Evolutionary conservation across 2,797 vertebrate species (phyloP), one percentile per base, ranked within the genome.

Genomic region (Centroberyx gerrardi): DNA sequence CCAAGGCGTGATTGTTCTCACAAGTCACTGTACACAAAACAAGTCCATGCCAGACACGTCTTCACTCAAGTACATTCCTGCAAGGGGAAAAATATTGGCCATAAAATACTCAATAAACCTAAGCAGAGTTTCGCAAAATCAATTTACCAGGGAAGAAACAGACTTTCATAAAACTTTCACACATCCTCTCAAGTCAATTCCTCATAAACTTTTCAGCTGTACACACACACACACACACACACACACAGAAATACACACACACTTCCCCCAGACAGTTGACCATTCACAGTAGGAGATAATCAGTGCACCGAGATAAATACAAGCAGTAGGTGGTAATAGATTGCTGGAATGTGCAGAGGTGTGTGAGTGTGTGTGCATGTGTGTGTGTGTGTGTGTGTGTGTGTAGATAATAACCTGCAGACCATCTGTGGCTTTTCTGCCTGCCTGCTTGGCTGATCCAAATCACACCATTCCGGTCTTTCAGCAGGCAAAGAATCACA

Each of bases 381-480:
- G 8, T 40, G 2, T 10, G 56, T 63, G 76, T 12, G 66, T 58
- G 44, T n/a, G 79, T 68, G 68, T 87, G 78, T 77, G 82, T 90
- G 52, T 44, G 78, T 82, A 73, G 87, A 88, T 86, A 83, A 88
- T 78, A 80, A 83, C 68, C 81, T 73, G 65, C 58, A 40, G 52
- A 69, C 85, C 85, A 73, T 81, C 81, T 74, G 81, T 70, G 55
- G 76, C 61, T 58, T 87, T 82, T 68, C 78, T 52, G 44, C 31
- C 69, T 78, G 91, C 87, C 86, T 5, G 71, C 68, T 33, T 10
- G 28, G 33, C 72, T 63, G 73, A 86, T 88, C 77, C 72, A 40
- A 73, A 83, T 87, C 82, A 52, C 69, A 63, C 63, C 42, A 44
- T 70, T 78, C 76, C 14, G 71, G 33, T 2, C 53, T 54, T 33